Base-by-base conservation (phyloP, 2,797 vertebrate genomes). In the Platalea minor region DNA sequence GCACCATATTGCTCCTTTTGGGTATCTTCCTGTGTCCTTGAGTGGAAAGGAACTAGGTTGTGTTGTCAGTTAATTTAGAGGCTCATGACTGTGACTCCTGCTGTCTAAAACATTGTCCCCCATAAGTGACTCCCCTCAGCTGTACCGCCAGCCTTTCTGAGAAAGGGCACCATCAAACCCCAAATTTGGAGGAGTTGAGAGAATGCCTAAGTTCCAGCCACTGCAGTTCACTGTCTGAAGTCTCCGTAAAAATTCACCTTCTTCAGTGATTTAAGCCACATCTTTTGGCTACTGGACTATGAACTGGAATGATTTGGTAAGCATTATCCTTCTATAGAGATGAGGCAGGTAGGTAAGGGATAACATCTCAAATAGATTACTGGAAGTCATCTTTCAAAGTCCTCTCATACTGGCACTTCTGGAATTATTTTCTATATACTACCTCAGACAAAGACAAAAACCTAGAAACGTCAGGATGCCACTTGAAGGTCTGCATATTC, bases 21-120 rank as follows among this genome's bases (percentile, higher is more conserved):
- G 7, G 41, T 61, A 15, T 78, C 20, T 9, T 86, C 11, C 45
- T 0, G 0, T 56, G 10, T 35, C 39, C 8, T 63, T 57, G 15
- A 82, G 13, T 60, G 28, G 14, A 85, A 91, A 74, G 25, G 19
- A 80, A 10, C 17, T 56, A 68, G 37, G 9, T 28, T 37, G 3
- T 51, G 10, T 48, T 50, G 31, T 13, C 6, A 59, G 17, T 15
- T 76, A 43, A 11, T 75, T 77, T 43, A 60, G 72, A 85, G 11
- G 39, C 13, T 74, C 11, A 23, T 43, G 25, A 41, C 16, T 77
- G 25, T 45, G 35, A 59, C 5, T 35, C 6, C 11, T 54, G 13
- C 21, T 51, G 24, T 51, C 68, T 54, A 37, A 81, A 46, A 54
- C 57, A 48, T 4, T 5, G 11, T 9, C 12, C 19, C 29, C 4